Evolutionary conservation across 2,888 invertebrate genomes (phyloP), one percentile per base, ranked within the genome.

Genomic region (Seira ritae): DNA sequence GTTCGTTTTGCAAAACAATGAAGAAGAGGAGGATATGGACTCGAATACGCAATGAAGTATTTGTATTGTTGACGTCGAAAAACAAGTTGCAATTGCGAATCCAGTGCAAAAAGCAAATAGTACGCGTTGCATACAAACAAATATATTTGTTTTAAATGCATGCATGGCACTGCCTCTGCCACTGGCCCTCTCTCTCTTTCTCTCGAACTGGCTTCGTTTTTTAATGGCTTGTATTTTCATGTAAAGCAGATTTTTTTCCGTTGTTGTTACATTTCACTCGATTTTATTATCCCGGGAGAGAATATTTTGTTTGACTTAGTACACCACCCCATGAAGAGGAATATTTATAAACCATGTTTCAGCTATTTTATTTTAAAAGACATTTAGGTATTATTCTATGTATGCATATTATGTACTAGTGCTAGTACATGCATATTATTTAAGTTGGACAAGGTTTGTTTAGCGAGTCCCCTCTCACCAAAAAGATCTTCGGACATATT

Each of bases 21-120:
- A 31, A 31, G 31, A 31, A 17, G 15, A 17, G 15, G 55, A 55
- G 55, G 55, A 55, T 55, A 31, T 17, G 55, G 55, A n/a, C 15
- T 55, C 3, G 17, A 55, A 55, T 12, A 55, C 17, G 55, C 55
- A 55, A 55, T 55, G 55, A 55, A 55, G 12, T 55, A 55, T 42
- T 42, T 31, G 55, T 55, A 31, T 31, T 31, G 31, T 31, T 55
- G n/a, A 42, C 12, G 55, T 55, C 6, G 55, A 55, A 12, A 55
- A 55, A 55, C 55, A 17, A 55, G 55, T 55, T 55, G 55, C 55
- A 42, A n/a, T n/a, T n/a, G n/a, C n/a, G n/a, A 31, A 31, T 31
- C 3, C 31, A 31, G 3, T 31, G 8, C 31, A 31, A 31, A 31
- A 31, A 8, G 8, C 55, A 55, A 55, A n/a, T 31, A 4, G 31